Evolutionary conservation across 2,888 invertebrate species (phyloP).

Genomic region (Thera britannica): DNA sequence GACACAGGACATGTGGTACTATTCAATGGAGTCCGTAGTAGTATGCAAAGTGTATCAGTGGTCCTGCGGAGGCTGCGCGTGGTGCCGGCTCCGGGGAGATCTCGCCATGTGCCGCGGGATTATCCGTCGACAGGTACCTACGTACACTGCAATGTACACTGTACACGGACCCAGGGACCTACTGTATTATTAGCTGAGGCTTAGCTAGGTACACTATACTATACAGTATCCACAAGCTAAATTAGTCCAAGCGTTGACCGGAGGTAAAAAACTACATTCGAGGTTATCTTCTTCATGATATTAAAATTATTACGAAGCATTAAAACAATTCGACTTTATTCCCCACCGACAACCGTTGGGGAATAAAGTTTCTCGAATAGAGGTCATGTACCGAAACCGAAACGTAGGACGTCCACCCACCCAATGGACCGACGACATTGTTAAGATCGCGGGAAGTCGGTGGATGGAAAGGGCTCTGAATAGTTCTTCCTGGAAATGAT

Average conservation of each 20-base stretch:
- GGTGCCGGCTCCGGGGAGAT: conserved; percentile 18
- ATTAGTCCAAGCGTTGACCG: neutral
- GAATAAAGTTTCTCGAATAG: too few species aligned
- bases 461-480: too few species aligned
- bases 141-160: neutral
- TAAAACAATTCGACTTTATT: too few species aligned
- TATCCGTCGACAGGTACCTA: conserved; percentile 13
- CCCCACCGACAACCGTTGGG: too few species aligned
- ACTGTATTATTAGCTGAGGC: conserved; percentile 15
- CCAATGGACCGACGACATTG: too few species aligned
- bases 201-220: conserved; percentile 6
- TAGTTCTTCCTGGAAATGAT: too few species aligned
- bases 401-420: too few species aligned
- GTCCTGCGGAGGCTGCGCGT: conserved; percentile 2
- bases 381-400: too few species aligned
- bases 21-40: neutral
- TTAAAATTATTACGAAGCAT: neutral
- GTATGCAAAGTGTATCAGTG: neutral
- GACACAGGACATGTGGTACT: too few species aligned
- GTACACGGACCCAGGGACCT: neutral
- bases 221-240: neutral
- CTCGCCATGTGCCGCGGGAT: conserved; percentile 26
- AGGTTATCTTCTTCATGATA: conserved; percentile 10
- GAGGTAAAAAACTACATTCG: neutral
- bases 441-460: too few species aligned